Evolutionary conservation across 2,888 invertebrate genomes (phyloP), one percentile per base, ranked within the genome.

Genomic region (Emmelina monodactyla): DNA sequence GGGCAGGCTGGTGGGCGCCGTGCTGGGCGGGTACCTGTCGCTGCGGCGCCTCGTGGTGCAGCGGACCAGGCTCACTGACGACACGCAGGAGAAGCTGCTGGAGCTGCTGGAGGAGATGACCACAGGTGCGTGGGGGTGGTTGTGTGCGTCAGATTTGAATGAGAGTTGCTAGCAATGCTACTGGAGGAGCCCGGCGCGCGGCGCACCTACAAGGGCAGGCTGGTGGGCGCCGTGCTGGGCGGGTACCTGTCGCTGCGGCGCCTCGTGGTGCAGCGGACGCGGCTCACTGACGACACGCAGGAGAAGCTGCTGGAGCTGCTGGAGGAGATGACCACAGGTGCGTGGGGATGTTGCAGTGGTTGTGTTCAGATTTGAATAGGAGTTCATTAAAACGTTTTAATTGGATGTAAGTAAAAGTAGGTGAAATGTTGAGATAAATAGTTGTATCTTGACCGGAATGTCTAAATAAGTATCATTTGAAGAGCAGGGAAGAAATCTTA

Each of bases 31-130:
- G 0, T 98, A 97, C 71, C 82, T 98, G 41, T 92, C 94, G 0
- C 78, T 98, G 49, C 82, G 94, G 4, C 87, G 95, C 41, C 83
- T 98, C 14, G 92, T 97, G 1, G 94, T 97, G 25, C 97, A 97
- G 69, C 84, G 97, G 39, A 97, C 97, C 1, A 86, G 97, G 34
- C 84, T 97, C 34, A 94, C 97, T 22, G 97, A 97, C 65, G 96
- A 97, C 64, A 96, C 97, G 3, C 97, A 97, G 70, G 95, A 95
- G 66, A 95, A 94, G 56, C 81, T 97, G 29, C 80, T 97, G 7
- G 94, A 94, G 58, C 83, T 97, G 50, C 81, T 97, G 11, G 97
- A 97, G 69, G 95, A 96, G 66, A 94, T 97, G 90, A 97, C 97
- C 0, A 92, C 91, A 3, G 93, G 91, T 87, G 51, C n/a, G n/a